These are phyloP conservation scores for Peromyscus aztecus DNA, from an alignment of 2,797 vertebrate genomes.

Conservation along the genomic window DNA sequence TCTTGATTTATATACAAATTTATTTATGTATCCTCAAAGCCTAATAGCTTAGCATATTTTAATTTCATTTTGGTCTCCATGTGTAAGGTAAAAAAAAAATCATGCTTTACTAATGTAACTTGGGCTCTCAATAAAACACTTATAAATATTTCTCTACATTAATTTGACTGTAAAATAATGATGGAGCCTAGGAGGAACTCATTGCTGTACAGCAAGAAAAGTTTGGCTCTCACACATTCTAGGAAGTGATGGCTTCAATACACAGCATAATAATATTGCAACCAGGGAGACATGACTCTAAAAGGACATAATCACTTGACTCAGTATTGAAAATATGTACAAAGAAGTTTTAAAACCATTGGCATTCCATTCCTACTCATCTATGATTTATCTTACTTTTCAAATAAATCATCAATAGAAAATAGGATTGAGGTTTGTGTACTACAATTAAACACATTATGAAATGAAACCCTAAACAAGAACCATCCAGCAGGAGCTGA, in stretches of 20 bases:
- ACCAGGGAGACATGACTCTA: not conserved
- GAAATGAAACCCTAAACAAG: slow-evolving; percentile 28
- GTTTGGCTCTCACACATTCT: not conserved
- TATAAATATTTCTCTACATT: not conserved
- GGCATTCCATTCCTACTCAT: not conserved
- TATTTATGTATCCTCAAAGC: not conserved
- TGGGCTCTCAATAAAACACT: not conserved
- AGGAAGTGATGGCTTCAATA: not conserved
- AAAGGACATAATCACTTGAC: not conserved
- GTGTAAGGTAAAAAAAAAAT: not conserved
- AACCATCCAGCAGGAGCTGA: not conserved
- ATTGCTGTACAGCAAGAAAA: not conserved
- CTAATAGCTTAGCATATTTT: not conserved
- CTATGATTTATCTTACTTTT: slow-evolving; percentile 7
- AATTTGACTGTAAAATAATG: not conserved
- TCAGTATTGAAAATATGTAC: not conserved
- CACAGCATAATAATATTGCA: not conserved
- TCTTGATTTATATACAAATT: not conserved
- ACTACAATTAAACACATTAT: slow-evolving; percentile 60
- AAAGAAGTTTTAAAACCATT: not conserved
- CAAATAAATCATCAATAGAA: slow-evolving; percentile 12
- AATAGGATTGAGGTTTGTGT: slow-evolving; percentile 48
- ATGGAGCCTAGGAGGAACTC: not conserved
- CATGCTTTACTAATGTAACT: not conserved
- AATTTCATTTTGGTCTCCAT: not conserved